These are phyloP conservation scores for Bombus superbus DNA, from an alignment of 1,140 invertebrate genomes.

Conservation along the genomic window DNA sequence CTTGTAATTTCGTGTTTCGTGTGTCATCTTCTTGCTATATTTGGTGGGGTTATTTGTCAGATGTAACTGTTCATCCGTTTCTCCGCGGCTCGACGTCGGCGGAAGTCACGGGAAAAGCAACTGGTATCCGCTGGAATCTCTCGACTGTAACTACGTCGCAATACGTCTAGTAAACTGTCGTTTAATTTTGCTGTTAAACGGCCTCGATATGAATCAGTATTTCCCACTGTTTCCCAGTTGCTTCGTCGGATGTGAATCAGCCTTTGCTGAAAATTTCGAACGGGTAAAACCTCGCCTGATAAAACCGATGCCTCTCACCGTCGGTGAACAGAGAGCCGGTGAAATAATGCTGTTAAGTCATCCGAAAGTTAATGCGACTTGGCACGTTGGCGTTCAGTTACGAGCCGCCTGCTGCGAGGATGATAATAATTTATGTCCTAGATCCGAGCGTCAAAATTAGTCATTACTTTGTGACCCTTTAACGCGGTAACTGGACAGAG, in stretches of 20 bases:
- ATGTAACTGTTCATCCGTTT: constrained; percentile 27
- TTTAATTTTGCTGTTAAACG: background rate
- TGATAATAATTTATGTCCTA: constrained; percentile 43
- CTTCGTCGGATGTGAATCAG: background rate
- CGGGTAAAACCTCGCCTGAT: background rate
- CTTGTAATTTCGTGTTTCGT: constrained; percentile 31
- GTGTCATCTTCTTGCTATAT: constrained; percentile 26
- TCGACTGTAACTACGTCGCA: background rate
- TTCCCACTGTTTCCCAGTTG: background rate
- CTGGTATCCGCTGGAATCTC: background rate
- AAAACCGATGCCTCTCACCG: background rate
- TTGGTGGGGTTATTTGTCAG: constrained; percentile 54
- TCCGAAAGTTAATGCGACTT: constrained; percentile 33
- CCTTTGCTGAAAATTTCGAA: background rate
- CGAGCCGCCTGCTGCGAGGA: constrained; percentile 34
- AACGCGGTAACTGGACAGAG: constrained; percentile 15
- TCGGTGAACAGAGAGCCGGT: background rate
- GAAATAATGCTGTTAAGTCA: constrained; percentile 38
- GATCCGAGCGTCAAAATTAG: constrained; percentile 40
- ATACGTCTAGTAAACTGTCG: background rate
- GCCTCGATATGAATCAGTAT: too few relatives aligned
- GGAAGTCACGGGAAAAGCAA: background rate
- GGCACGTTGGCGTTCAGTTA: constrained; percentile 35
- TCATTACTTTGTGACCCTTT: constrained; percentile 31
- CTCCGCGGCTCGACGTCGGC: background rate